Evolutionary conservation across 2,113 vertebrate species (phyloP), one percentile per base, ranked within the genome.

Genomic region (Ifrita kowaldi): DNA sequence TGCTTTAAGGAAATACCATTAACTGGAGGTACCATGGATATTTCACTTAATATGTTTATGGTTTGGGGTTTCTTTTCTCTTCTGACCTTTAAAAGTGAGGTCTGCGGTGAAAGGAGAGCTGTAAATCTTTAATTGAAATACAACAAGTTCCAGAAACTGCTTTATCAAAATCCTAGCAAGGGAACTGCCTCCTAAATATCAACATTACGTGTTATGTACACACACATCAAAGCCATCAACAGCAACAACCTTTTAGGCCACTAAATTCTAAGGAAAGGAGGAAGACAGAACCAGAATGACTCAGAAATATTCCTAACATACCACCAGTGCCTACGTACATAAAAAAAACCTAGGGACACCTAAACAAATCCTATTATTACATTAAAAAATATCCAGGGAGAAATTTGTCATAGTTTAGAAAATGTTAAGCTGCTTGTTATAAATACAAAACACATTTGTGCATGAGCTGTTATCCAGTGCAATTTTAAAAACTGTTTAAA

Each of bases 1-100:
- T 94, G 85, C 96, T 96, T 86, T 83, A 97, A 97, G 96, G 86
- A 95, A 97, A 94, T 96, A 42, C 78, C 92, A 93, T 96, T 95
- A 95, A 84, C 52, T 89, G 77, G 94, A 90, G 95, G 90, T 74
- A 97, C 57, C 77, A 60, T 70, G 90, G 93, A 63, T 79, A 93
- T 93, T 97, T 91, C 84, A 92, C 52, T 93, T 87, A 75, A 60
- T 71, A 28, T 68, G 68, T 92, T 97, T 94, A 94, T 28, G 78
- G 89, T 90, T 89, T 78, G 69, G 83, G 60, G 44, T 95, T 84
- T 89, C 73, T 90, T 80, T 89, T 95, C 95, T 81, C 77, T 93
- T 74, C 41, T 92, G 93, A 88, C 88, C 95, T 94, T 91, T 77
- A 97, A 97, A 97, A 75, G 84, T n/a, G 92, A 94, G 80, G 82